Evolutionary conservation across 2,113 vertebrate genomes (phyloP).

Genomic region (Daboia siamensis): DNA sequence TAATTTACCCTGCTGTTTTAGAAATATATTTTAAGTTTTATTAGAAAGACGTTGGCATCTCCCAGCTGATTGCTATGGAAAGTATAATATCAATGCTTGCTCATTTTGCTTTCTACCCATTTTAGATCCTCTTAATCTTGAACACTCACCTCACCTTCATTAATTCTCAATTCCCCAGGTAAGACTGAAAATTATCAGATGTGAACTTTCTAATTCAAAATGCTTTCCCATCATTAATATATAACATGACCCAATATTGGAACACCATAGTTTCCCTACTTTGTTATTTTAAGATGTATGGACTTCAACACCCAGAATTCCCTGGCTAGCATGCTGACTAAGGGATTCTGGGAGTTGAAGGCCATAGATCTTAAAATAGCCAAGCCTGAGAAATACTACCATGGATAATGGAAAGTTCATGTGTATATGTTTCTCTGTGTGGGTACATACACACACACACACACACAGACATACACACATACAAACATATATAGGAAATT

Average conservation of each 20-base stretch:
- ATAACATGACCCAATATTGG: not conserved
- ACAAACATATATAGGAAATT: not conserved
- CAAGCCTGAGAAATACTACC: not conserved
- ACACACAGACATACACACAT: no score
- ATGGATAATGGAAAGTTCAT: not conserved
- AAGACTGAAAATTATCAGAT: not conserved
- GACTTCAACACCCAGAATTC: not conserved
- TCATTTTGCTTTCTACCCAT: not conserved
- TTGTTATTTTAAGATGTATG: not conserved
- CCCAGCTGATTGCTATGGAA: not conserved
- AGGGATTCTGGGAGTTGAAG: not conserved
- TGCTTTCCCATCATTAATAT: not conserved
- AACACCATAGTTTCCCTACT: not conserved
- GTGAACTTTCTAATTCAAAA: not conserved
- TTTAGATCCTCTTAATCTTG: not conserved
- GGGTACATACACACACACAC: no score
- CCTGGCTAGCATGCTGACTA: not conserved
- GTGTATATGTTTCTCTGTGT: not conserved
- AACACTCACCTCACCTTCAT: not conserved
- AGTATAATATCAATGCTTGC: not conserved
- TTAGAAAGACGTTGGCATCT: not conserved
- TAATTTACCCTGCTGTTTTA: not conserved
- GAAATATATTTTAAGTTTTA: not conserved
- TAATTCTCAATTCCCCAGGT: not conserved
- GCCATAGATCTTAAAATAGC: not conserved